Evolutionary conservation across 2,113 vertebrate genomes (phyloP).

Genomic region (Bettongia penicillata): DNA sequence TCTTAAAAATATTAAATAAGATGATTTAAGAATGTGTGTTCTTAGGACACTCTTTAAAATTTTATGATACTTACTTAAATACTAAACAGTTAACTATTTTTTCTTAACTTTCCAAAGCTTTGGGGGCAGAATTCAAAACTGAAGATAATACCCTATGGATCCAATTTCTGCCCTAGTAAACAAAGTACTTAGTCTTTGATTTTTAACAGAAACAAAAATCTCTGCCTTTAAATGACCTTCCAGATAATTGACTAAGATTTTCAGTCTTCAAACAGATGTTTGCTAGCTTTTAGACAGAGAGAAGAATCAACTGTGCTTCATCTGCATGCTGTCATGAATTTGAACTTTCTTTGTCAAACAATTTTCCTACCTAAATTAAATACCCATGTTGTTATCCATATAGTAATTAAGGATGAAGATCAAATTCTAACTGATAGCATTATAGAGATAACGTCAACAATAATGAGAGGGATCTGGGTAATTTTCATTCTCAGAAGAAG

Average conservation of each 20-base stretch:
- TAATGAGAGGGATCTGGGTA: conserved; percentile 10
- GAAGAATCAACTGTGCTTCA: neutral
- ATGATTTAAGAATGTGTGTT: neutral
- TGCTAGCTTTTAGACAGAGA: neutral
- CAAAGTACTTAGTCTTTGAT: neutral
- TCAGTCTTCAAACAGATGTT: neutral
- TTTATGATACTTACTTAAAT: neutral
- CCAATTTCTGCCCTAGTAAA: neutral
- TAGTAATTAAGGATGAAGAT: conserved; percentile 5
- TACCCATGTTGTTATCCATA: neutral
- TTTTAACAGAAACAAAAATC: neutral
- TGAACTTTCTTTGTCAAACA: neutral
- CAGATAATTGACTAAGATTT: neutral
- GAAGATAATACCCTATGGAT: neutral
- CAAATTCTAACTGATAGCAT: conserved; percentile 36
- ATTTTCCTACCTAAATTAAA: neutral
- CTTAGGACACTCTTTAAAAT: neutral
- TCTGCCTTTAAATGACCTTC: neutral
- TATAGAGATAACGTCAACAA: conserved; percentile 29
- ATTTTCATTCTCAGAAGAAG: neutral
- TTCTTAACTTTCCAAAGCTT: neutral
- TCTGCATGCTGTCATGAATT: neutral
- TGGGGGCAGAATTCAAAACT: neutral
- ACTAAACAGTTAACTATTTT: neutral
- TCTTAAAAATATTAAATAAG: neutral